Base-by-base conservation (phyloP, 2,888 invertebrate genomes). In the Leptopilina drosophilae region DNA sequence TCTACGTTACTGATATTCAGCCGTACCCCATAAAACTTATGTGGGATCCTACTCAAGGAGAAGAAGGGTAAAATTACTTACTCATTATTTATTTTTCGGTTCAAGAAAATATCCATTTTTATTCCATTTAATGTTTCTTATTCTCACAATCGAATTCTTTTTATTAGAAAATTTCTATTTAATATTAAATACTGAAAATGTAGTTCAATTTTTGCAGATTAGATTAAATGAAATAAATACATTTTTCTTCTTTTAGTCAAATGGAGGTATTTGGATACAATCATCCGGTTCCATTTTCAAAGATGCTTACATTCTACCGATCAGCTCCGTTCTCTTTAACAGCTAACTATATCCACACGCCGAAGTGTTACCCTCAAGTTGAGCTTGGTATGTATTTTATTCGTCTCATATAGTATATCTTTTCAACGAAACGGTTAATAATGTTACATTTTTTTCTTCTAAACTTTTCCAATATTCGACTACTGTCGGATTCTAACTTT, bases 211-310 rank as follows among this genome's bases (percentile, higher is more conserved):
- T 42, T 42, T 42, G 0, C 2, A 20, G 20, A 20, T 20, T 20
- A 20, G 20, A 42, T 42, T 6, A 42, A 42, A 5, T 5, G 2
- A 42, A 42, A 42, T 42, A 2, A 56, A n/a, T 20, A 1, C 9
- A 15, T 53, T 81, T 15, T 59, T 12, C 64, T 65, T 65, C 73
- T 91, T 92, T 75, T 89, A 97, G 97, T 62, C 97, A 97, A 87
- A 95, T 97, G 93, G 98, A 98, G 93, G 97, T 98, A 49, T 99
- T 99, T 92, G 96, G 96, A 0, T 93, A 95, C 78, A 97, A 97
- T 92, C 98, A 99, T 92, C 93, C 95, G 7, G 95, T 98, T 77
- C 99, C 99, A 14, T 98, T 97, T 92, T 97, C 98, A 14, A 98
- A 98, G 92, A 95, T 98, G 94, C 93, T 99, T 84, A 98, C 99